A percentile compares a stretch with the other conserved stretches of the same genome.
Evolutionary conservation across 2,888 invertebrate species (phyloP).

Genomic region (Rhagonycha lutea): DNA sequence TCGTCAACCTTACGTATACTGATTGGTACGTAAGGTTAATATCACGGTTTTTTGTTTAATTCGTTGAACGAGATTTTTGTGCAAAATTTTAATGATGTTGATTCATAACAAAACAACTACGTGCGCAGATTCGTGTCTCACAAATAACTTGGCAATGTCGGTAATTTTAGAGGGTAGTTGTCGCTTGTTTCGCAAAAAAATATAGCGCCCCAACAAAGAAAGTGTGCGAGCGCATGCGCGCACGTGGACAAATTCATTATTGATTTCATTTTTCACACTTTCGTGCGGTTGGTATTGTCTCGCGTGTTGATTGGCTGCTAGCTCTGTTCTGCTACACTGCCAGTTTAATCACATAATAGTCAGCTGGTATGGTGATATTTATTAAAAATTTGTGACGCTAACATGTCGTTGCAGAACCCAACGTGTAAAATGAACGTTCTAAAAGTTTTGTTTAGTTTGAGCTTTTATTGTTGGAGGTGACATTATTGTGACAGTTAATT

Average conservation of each 20-base stretch:
- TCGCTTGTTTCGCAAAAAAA: not conserved
- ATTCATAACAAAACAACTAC: not conserved
- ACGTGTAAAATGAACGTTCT: not conserved
- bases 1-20: not conserved
- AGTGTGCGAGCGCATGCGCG: conserved; percentile 11
- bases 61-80: not conserved
- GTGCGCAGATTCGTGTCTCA: conserved; percentile 16
- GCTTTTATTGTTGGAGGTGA: conserved; percentile 20
- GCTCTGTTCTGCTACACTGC: too few relatives aligned
- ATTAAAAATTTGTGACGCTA: not conserved
- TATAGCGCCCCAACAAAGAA: not conserved
- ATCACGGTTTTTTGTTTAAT: not conserved
- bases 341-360: not conserved
- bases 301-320: not conserved
- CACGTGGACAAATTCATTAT: not conserved
- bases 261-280: not conserved
- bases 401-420: not conserved
- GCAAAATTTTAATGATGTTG: not conserved
- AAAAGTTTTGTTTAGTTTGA: conserved; percentile 12
- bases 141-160: not conserved
- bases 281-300: not conserved
- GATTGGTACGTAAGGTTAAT: too few relatives aligned
- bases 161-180: not conserved
- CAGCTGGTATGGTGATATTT: not conserved
- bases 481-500: conserved; percentile 7